phyloP scores from a whole-genome alignment of 2,888 invertebrate genomes.

The Diabrotica balteata region DNA sequence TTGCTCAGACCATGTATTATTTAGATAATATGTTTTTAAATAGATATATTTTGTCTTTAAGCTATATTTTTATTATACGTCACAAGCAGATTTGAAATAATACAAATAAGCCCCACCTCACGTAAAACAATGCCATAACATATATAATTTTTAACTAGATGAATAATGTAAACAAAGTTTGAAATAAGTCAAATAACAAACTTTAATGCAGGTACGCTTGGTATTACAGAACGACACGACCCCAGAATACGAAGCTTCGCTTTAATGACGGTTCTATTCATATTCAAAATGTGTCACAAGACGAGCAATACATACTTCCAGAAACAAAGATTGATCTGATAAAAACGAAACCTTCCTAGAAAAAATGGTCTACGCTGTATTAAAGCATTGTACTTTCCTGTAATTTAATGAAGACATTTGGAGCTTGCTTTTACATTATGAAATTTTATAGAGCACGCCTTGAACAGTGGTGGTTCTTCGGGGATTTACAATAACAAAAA shows the following conservation, averaged over 20 bases:
- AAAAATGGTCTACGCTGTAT: constrained; percentile 32
- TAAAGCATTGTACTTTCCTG: constrained; percentile 31
- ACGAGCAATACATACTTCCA: constrained; percentile 26
- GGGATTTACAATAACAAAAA: too few species aligned
- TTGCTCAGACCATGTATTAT: too few species aligned
- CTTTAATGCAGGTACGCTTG: constrained; percentile 24
- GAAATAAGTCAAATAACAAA: constrained; percentile 24
- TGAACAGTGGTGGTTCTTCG: constrained; percentile 7
- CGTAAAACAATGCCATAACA: too few species aligned
- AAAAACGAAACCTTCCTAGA: constrained; percentile 38
- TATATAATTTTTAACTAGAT: neutral
- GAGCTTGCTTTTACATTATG: constrained; percentile 29
- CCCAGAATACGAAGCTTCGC: constrained; percentile 35
- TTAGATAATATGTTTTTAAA: too few species aligned
- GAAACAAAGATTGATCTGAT: constrained; percentile 36
- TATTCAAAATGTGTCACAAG: constrained; percentile 40
- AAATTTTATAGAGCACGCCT: constrained; percentile 36
- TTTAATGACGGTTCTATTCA: constrained; percentile 39
- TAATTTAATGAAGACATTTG: constrained; percentile 35
- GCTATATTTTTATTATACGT: too few species aligned
- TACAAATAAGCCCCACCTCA: too few species aligned
- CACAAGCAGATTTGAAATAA: too few species aligned
- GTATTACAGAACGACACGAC: constrained; percentile 33
- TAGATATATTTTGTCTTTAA: too few species aligned
- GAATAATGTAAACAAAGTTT: constrained; percentile 11